Base-by-base conservation (phyloP, 1,140 invertebrate species). In the Heliconius himera region DNA sequence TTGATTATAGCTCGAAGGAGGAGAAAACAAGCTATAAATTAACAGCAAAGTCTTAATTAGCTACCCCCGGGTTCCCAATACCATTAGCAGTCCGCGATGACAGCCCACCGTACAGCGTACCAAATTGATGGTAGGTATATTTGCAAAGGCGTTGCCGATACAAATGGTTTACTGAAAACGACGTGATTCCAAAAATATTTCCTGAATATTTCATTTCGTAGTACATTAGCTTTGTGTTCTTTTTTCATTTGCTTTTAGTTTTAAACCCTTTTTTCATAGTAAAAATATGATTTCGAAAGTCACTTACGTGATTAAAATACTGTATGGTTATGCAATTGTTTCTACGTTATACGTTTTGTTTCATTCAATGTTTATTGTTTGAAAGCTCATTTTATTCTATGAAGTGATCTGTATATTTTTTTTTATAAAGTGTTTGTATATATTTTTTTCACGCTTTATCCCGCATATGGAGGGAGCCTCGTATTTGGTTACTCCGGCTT, bases 11-110 rank as follows among this genome's bases (percentile, higher is more conserved):
- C 74, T 75, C 16, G 77, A 74, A 73, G 80, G 46, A 79, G 77
- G 71, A 38, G 70, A 79, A 78, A 80, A 81, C 80, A 80, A 78
- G 36, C 78, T 76, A 82, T 84, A 84, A 80, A 83, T 83, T 80
- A 82, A 84, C 77, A 75, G 83, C 77, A 84, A 92, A 87, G 90
- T 90, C 91, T 94, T 93, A 94, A 94, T 94, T 94, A 94, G 88
- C 84, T 29, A 2, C 29, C 78, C 79, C 83, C 77, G 82, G 90
- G 88, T 76, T 88, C 84, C 90, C 91, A 92, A 94, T 93, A 92
- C 92, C 91, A 91, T 93, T 94, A 94, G 89, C 83, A 86, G 87
- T 88, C 73, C 77, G 85, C 84, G 89, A 90, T 92, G 92, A 93
- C 89, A 90, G 90, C 85, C 84, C 88, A 88, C 86, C 84, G 82